Evolutionary conservation across 2,113 vertebrate species (phyloP).

Genomic region (Tapirus terrestris): DNA sequence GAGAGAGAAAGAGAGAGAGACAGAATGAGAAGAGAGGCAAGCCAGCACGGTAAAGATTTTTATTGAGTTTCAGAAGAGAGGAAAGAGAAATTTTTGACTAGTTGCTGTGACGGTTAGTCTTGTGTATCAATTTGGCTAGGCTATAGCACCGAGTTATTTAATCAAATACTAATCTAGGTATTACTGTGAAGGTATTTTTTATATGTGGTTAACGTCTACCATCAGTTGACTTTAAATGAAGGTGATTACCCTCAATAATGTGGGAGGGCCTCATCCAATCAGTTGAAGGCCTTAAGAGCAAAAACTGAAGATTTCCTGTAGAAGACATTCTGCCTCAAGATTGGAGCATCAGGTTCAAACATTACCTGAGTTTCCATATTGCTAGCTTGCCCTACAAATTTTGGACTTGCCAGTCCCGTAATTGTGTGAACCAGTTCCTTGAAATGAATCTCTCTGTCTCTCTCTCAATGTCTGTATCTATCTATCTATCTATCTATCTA

Average conservation of each 20-base stretch:
- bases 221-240: neutral
- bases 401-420: no score
- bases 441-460: neutral
- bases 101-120: neutral
- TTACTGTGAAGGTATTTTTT: neutral
- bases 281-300: no score
- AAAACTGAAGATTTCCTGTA: no score
- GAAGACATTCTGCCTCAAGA: no score
- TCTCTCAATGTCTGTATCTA: neutral
- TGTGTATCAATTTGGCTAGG: no score
- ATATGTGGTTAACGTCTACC: neutral
- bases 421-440: neutral
- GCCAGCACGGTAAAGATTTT: neutral
- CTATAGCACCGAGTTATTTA: no score
- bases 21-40: neutral
- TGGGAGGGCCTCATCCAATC: neutral
- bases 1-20: neutral
- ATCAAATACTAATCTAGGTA: neutral
- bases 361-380: neutral
- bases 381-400: neutral
- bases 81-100: neutral
- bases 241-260: neutral
- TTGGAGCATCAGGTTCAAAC: neutral
- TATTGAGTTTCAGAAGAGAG: neutral
- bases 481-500: neutral